phyloP scores from a whole-genome alignment of 2,797 vertebrate species.

The Denticeps clupeoides region DNA sequence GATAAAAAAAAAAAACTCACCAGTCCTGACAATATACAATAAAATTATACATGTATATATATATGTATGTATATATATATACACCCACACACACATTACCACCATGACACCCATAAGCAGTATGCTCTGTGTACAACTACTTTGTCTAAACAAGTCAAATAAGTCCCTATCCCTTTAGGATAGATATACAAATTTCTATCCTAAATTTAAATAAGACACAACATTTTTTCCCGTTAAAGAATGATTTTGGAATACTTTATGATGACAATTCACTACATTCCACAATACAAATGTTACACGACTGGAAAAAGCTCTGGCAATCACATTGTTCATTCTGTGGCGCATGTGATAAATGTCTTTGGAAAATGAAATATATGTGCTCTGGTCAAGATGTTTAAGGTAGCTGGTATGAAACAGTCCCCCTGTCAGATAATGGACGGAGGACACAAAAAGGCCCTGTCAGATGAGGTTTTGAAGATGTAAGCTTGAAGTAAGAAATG shows the following conservation, averaged over 20 bases:
- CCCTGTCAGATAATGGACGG: neutral
- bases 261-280: constrained; percentile 29
- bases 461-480: too few species aligned
- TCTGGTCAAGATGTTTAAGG: constrained; percentile 8
- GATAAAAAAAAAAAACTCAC: constrained; percentile 24
- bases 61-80: too few species aligned
- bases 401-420: constrained; percentile 1
- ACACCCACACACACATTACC: constrained; percentile 19
- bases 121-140: constrained; percentile 28
- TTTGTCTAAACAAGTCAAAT: constrained; percentile 28
- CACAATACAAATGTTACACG: constrained; percentile 24
- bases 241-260: constrained; percentile 39
- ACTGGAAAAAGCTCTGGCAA: constrained; percentile 15
- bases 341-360: constrained; percentile 27
- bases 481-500: too few species aligned
- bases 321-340: constrained; percentile 17
- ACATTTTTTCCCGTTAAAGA: constrained; percentile 30
- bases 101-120: constrained; percentile 19
- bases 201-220: constrained; percentile 36
- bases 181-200: constrained; percentile 27
- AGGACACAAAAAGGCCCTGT: too few species aligned
- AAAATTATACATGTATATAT: constrained; percentile 33
- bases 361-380: constrained; percentile 21
- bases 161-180: too few species aligned
- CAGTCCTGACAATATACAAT: constrained; percentile 13